These are phyloP conservation scores for Poeciliopsis retropinna DNA, from an alignment of 2,113 vertebrate genomes.

Conservation along the genomic window DNA sequence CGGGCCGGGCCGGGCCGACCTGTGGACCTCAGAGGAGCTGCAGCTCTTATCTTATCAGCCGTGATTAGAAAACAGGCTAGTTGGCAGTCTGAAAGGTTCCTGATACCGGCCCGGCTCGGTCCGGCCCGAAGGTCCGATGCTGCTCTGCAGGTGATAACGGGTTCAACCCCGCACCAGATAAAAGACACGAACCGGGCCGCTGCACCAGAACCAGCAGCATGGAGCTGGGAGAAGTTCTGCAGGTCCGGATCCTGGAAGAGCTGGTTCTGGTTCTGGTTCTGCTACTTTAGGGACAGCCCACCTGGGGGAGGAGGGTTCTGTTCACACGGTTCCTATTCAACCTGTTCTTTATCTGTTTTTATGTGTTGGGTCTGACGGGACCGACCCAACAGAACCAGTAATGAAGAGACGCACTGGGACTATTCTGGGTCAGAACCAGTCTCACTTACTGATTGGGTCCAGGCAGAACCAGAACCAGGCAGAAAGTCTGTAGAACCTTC, in stretches of 20 bases:
- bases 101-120: conserved; percentile 60
- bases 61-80: conserved; percentile 50
- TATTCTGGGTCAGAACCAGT: no score
- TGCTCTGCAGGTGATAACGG: conserved; percentile 35
- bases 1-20: not conserved
- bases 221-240: not conserved
- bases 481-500: not conserved
- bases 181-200: no score
- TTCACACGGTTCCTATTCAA: no score
- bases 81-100: conserved; percentile 72
- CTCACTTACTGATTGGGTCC: not conserved
- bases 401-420: no score
- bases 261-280: no score
- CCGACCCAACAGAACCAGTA: no score
- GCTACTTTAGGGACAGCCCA: no score
- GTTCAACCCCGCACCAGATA: not conserved
- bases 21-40: conserved; percentile 14
- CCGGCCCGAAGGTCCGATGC: conserved; percentile 53
- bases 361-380: no score
- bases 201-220: not conserved
- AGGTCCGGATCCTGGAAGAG: not conserved
- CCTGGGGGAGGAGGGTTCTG: no score
- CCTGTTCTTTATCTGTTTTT: no score
- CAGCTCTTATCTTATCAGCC: conserved; percentile 64
- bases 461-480: not conserved